A percentile compares a stretch with the other conserved stretches of the same genome.
These are phyloP conservation scores for Lasioglossum morio DNA, from an alignment of 2,888 invertebrate species.

Conservation along the genomic window DNA sequence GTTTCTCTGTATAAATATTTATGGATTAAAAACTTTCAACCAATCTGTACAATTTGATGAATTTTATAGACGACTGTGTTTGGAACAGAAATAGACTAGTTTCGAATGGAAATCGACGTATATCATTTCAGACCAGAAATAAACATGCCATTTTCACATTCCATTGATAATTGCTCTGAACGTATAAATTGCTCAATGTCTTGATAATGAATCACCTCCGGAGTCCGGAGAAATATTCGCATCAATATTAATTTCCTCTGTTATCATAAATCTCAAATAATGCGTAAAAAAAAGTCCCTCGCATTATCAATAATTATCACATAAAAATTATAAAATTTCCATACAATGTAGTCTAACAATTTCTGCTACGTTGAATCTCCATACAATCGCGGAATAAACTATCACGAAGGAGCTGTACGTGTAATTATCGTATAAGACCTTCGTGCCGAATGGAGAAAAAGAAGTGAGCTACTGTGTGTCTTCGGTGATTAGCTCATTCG, in stretches of 20 bases:
- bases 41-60: not conserved
- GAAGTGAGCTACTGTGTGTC: not conserved
- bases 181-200: not conserved
- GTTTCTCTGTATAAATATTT: constrained; percentile 7
- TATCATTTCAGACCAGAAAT: not conserved
- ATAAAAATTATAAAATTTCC: not conserved
- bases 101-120: not conserved
- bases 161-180: not conserved
- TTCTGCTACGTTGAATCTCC: not conserved
- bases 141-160: not conserved
- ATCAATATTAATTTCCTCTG: not conserved
- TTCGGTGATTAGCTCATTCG: not conserved
- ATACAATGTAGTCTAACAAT: not conserved
- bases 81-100: not conserved
- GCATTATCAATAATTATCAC: not conserved
- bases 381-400: not conserved
- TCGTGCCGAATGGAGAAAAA: not conserved
- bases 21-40: not conserved
- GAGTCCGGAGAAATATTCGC: not conserved
- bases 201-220: not conserved
- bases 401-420: not conserved
- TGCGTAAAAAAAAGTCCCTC: not conserved
- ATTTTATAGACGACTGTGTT: not conserved
- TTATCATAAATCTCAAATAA: not conserved
- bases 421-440: not conserved